Conservation (phyloP, 2,888 invertebrate genomes). For the Clistopyga incitator region DNA sequence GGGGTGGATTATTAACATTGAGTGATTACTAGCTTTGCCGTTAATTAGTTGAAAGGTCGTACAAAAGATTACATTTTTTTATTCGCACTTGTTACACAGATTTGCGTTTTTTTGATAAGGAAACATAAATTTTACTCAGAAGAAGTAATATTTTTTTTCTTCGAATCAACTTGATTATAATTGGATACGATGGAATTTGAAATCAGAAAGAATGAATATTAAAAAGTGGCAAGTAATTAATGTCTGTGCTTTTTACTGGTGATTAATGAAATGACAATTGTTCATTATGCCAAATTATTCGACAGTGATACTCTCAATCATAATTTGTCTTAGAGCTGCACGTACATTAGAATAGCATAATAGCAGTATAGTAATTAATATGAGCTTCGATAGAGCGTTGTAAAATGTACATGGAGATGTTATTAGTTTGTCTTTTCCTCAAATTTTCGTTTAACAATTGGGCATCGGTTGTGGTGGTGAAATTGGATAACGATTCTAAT, state of each 20-base stretch:
- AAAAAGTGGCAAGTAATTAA: too few relatives aligned
- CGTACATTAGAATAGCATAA: constrained; percentile 15
- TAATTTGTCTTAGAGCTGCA: constrained; percentile 13
- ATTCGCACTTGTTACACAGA: too few relatives aligned
- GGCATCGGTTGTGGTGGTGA: constrained; percentile 13
- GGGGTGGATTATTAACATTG: neutral
- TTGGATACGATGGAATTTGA: too few relatives aligned
- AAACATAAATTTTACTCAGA: neutral
- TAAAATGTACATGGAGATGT: constrained; percentile 1
- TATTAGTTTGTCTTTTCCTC: constrained; percentile 6
- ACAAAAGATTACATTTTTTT: neutral
- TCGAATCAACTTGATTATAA: too few relatives aligned
- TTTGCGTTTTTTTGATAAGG: neutral
- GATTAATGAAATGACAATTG: neutral
- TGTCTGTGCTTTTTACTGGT: neutral
- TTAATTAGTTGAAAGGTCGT: neutral
- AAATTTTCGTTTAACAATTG: constrained; percentile 6
- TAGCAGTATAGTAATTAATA: constrained; percentile 22
- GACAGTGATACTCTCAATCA: constrained; percentile 1
- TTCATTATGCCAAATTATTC: neutral
- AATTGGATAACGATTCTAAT: constrained; percentile 28
- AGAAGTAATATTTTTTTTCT: too few relatives aligned
- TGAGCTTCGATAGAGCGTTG: constrained; percentile 25
- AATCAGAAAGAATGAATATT: too few relatives aligned
- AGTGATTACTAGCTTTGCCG: neutral